phyloP scores from a whole-genome alignment of 2,113 vertebrate species.

The Indicator maculatus region DNA sequence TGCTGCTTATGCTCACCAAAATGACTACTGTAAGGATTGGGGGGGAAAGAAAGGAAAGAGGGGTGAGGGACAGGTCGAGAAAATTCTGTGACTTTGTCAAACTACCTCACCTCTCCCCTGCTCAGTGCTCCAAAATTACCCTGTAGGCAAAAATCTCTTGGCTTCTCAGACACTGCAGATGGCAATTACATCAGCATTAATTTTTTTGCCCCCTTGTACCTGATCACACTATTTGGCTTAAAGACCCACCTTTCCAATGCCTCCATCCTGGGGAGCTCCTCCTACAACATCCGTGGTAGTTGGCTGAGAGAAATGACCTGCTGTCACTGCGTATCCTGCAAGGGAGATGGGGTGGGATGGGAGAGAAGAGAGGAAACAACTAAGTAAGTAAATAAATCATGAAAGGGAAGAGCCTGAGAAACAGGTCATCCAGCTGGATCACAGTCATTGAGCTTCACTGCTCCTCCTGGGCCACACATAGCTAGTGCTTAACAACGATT shows the following conservation, averaged over 20 bases:
- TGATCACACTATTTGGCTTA: background rate
- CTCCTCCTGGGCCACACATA: background rate
- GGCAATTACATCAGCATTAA: background rate
- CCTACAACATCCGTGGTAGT: constrained; percentile 88
- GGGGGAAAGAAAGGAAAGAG: background rate
- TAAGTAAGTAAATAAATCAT: background rate
- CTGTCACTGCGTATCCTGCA: constrained; percentile 92
- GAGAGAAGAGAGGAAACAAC: background rate
- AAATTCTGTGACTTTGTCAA: background rate
- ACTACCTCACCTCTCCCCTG: background rate
- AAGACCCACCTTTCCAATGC: constrained; percentile 88
- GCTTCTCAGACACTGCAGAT: background rate
- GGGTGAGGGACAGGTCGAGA: fast-evolving
- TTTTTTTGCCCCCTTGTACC: background rate
- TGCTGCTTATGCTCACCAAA: background rate
- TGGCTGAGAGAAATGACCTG: constrained; percentile 91
- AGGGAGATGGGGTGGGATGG: background rate
- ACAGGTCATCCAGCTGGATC: constrained; percentile 2
- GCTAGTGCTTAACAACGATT: background rate
- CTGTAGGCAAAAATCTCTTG: background rate
- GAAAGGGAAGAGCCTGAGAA: background rate
- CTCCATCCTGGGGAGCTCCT: constrained; percentile 94
- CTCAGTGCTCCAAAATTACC: background rate
- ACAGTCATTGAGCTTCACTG: background rate
- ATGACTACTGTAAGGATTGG: background rate